Percentiles rank a stretch among this genome's conserved stretches.
phyloP scores from a whole-genome alignment of 1,140 invertebrate species.

The Drosophila ironensis region DNA sequence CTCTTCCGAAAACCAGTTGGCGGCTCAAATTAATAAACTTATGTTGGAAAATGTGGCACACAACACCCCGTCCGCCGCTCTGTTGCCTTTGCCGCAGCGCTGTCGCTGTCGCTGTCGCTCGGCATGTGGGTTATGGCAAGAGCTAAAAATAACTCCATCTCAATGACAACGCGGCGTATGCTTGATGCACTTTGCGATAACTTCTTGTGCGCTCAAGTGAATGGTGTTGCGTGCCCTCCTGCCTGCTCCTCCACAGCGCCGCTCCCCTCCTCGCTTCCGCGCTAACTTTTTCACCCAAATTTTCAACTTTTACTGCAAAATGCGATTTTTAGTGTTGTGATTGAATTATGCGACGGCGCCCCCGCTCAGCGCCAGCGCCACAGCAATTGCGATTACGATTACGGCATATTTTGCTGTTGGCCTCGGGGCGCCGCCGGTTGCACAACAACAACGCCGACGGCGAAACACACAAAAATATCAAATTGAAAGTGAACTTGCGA shows the following conservation, averaged over 20 bases:
- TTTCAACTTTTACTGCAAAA: constrained; percentile 63
- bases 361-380: constrained; percentile 14
- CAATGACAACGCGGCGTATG: constrained; percentile 76
- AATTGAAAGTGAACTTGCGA: constrained; percentile 79
- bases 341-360: constrained; percentile 67
- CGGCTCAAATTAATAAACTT: constrained; percentile 71
- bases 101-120: neutral
- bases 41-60: constrained; percentile 57
- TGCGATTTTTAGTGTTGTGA: constrained; percentile 48
- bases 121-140: constrained; percentile 55
- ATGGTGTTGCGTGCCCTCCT: constrained; percentile 32
- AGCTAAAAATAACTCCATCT: constrained; percentile 64
- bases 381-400: constrained; percentile 62
- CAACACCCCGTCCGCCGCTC: constrained; percentile 11
- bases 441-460: constrained; percentile 52
- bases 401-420: constrained; percentile 74
- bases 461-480: constrained; percentile 29
- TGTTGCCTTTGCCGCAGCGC: too few species aligned
- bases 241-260: neutral
- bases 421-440: constrained; percentile 73
- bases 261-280: neutral
- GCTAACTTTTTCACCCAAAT: constrained; percentile 28
- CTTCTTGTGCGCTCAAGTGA: constrained; percentile 48
- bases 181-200: constrained; percentile 59
- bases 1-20: constrained; percentile 60